Evolutionary conservation across 2,113 vertebrate genomes (phyloP), one percentile per base, ranked within the genome.

Genomic region (Epinephelus cyanopodus): DNA sequence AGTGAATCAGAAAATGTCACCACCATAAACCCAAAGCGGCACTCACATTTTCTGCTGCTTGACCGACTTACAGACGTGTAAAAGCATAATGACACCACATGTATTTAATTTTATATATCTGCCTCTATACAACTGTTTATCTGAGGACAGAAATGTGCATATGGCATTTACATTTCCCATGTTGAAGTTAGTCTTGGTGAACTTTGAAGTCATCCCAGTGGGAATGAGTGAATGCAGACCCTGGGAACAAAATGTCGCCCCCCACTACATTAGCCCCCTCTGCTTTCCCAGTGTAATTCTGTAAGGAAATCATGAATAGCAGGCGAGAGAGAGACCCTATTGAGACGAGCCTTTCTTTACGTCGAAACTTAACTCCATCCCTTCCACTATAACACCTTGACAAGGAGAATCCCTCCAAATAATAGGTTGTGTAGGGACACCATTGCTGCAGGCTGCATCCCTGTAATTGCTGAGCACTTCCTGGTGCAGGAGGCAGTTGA

Each of bases 301-400:
- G 78, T 93, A 92, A 91, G 90, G 88, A 89, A 88, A 92, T 82
- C 62, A 76, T 92, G 90, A 94, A 92, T 87, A 82, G 93, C 23
- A 23, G 75, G 79, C 65, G 69, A 80, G 77, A 87, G 81, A 87
- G 79, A 85, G 86, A 88, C 84, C 83, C 87, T 86, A 89, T 85
- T 89, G 89, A 91, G 82, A 74, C 72, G 1, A 80, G 73, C 78
- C 84, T 89, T 90, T 92, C 90, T 94, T 92, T 92, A 82, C 85
- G 80, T 79, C 45, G 93, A 92, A 94, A 95, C 83, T 90, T 78
- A 93, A 95, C 91, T 91, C 92, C 88, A 71, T 87, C 63, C 77
- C 90, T 82, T 86, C 83, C 87, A 73, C 83, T 67, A 73, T 82
- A 85, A 93, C 89, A 88, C 85, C 83, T 84, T 88, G 85, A 86